Base-by-base conservation (phyloP, 2,797 vertebrate genomes). In the Coluber constrictor region DNA sequence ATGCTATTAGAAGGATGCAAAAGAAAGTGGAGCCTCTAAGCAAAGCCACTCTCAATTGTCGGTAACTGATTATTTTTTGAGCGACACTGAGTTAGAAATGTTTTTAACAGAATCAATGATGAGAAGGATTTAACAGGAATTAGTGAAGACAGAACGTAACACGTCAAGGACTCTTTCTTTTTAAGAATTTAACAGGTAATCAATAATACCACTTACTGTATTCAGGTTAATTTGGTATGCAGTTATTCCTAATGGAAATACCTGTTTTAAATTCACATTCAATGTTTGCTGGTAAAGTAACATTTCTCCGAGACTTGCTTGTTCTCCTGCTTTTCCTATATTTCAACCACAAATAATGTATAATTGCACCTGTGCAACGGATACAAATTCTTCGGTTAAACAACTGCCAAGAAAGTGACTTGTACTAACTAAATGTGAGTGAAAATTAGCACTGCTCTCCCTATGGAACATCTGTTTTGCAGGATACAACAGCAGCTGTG, bases 381-480 rank as follows among this genome's bases (percentile, higher is more conserved):
- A 95, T 93, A 94, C 94, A 94, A 94, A 92, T 89, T 93, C 90
- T 60, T 86, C 91, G 94, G 54, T 95, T 94, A 89, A 96, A 88
- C 90, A 93, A 95, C 90, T 96, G 96, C 96, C 96, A 96, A 94
- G 93, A 83, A 94, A 96, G 88, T 93, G 91, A 92, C 94, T 88
- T 92, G 94, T 47, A 93, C 93, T 95, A 95, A 93, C 94, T 94
- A 92, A 5, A 0, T 93, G 97, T 93, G 95, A 96, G 95, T 96
- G 95, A 94, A 97, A 97, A 96, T 90, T 91, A 97, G 91, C 94
- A 90, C 90, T 91, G 94, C 11, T 83, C 92, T 96, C 95, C 91
- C 96, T 97, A 94, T 66, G 95, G 94, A 97, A 97, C 97, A 98
- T 97, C 97, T 98, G 97, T 97, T 97, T 97, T 97, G 95, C 96